Evolutionary conservation across 2,888 invertebrate genomes (phyloP), one percentile per base, ranked within the genome.

Genomic region (Anodontia alba): DNA sequence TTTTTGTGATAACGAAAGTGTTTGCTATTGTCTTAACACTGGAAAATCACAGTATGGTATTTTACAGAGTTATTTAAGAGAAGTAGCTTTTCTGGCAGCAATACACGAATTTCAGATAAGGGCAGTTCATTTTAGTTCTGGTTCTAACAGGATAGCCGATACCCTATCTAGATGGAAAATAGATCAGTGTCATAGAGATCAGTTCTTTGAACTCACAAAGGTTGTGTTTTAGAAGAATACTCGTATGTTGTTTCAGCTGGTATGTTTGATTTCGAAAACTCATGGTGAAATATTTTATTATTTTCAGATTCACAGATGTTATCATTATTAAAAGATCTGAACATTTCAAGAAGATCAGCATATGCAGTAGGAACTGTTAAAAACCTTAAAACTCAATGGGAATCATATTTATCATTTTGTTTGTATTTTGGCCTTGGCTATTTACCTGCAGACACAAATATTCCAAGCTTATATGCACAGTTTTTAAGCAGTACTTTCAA

Each of bases 41-140:
- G 73, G 78, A 20, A 73, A 51, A 38, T 7, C 73, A n/a, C 49
- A 67, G n/a, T 36, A 36, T 29, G 38, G 23, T 26, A 62, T 78
- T 42, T 33, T 78, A 51, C 78, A 78, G 49, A 31, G 23, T n/a
- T 72, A 67, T 51, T 31, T 78, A 20, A 42, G 78, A n/a, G 77
- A 78, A 66, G 49, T 78, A 5, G 36, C 49, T 23, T 73, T 78
- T 54, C 7, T 73, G 31, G 62, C 71, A 29, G 71, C 78, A n/a
- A 31, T 49, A 29, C 10, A 49, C 17, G 69, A 76, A 20, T 76
- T 38, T 76, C 51, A 76, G 36, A 42, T 76, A 12, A 68, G 20
- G 33, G 68, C 68, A 17, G 42, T 51, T 5, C 68, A 75, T 68
- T 43, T 46, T 5, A 20, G 36, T 5, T 26, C 46, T 36, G 20